phyloP scores from a whole-genome alignment of 2,797 vertebrate genomes.

The Sphenodon punctatus region DNA sequence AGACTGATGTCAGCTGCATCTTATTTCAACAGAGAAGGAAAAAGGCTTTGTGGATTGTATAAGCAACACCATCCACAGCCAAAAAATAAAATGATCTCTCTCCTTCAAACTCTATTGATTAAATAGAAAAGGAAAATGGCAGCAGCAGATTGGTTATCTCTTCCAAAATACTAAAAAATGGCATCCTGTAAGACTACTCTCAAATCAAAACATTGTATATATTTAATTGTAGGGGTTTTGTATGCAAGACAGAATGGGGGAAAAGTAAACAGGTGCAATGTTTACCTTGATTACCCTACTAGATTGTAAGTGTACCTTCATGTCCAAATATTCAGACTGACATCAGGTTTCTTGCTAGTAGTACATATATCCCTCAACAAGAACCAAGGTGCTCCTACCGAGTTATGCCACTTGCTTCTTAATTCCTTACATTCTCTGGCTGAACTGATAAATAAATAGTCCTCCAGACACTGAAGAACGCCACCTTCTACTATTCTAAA shows the following conservation, averaged over 20 bases:
- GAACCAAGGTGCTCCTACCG: neutral
- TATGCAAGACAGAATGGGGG: neutral
- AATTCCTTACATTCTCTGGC: neutral
- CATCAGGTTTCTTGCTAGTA: neutral
- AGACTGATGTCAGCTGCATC: conserved; percentile 56
- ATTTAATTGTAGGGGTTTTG: neutral
- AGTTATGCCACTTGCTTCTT: neutral
- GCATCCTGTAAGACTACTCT: neutral
- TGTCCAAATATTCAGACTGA: neutral
- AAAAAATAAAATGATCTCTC: neutral
- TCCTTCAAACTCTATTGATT: neutral
- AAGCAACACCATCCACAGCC: neutral
- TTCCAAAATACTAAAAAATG: neutral
- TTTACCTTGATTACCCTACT: neutral
- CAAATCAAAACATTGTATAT: neutral
- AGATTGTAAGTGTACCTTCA: neutral
- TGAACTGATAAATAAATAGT: neutral
- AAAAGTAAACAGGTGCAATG: neutral
- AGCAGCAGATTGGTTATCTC: neutral
- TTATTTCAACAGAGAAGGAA: conserved; percentile 25
- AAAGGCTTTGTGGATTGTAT: neutral
- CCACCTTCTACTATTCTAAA: too few species aligned
- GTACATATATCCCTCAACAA: neutral
- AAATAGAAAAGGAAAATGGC: neutral
- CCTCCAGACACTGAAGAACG: neutral